Percentiles rank a stretch among this genome's conserved stretches.
Evolutionary conservation across 2,888 invertebrate species (phyloP).

Genomic region (Cryptus viduatorius): DNA sequence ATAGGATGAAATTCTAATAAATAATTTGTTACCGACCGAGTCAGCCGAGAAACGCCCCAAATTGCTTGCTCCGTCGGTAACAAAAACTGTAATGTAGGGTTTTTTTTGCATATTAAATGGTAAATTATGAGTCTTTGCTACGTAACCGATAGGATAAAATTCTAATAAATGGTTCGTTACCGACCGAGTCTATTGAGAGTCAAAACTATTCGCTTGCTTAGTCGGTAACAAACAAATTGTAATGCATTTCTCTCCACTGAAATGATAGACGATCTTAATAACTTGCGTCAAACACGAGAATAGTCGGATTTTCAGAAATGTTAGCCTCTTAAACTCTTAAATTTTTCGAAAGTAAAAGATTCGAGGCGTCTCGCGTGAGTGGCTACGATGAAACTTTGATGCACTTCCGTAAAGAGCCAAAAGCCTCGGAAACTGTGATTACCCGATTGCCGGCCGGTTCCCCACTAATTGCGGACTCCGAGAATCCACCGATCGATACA

Average conservation of each 20-base stretch:
- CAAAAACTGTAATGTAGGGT: too few species aligned
- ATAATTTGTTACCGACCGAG: too few species aligned
- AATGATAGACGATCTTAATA: not conserved
- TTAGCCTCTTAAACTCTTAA: not conserved
- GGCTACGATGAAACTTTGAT: conserved; percentile 26
- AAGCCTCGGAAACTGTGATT: conserved; percentile 31
- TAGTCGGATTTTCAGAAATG: not conserved
- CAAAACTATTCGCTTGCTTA: too few species aligned
- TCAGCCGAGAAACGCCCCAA: too few species aligned
- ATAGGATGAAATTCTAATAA: not conserved
- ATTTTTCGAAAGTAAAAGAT: conserved; percentile 4
- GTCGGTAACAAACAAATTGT: too few species aligned
- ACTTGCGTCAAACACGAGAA: not conserved
- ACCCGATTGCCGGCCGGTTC: conserved; percentile 31
- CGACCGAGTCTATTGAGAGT: too few species aligned
- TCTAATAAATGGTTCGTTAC: too few species aligned
- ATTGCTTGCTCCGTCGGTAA: not conserved
- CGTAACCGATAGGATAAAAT: not conserved
- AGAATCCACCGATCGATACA: not conserved
- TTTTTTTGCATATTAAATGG: too few species aligned
- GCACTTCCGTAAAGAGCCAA: conserved; percentile 29
- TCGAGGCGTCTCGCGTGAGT: not conserved
- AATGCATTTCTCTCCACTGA: too few species aligned
- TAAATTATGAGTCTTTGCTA: not conserved
- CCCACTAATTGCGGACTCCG: conserved; percentile 38